Conservation (phyloP, 2,888 invertebrate species). For the Minunthozetes semirufus region DNA sequence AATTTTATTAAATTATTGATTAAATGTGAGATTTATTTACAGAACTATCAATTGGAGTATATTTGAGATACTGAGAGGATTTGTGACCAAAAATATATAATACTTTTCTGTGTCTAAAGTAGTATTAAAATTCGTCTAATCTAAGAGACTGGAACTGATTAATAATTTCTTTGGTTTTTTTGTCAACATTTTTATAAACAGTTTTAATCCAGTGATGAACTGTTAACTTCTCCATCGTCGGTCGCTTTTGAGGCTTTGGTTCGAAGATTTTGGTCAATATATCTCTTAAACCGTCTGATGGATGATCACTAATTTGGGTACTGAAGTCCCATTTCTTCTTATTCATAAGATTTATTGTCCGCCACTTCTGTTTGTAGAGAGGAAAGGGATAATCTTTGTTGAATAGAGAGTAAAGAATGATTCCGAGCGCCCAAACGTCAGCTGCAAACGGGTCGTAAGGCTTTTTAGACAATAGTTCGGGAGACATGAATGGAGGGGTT, state of each 20-base stretch:
- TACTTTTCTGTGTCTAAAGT: no score
- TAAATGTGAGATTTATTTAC: no score
- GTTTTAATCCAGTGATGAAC: no score
- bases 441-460: not conserved
- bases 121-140: no score
- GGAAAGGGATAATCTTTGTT: not conserved
- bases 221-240: no score
- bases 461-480: constrained; percentile 11
- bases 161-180: no score
- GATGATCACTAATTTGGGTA: not conserved
- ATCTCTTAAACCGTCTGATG: not conserved
- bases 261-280: not conserved
- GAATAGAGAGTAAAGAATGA: not conserved
- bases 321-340: not conserved
- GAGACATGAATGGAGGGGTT: constrained; percentile 34
- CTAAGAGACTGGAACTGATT: no score
- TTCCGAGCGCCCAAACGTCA: not conserved
- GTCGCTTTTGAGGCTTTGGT: not conserved
- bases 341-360: not conserved
- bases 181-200: no score
- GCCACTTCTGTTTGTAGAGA: not conserved
- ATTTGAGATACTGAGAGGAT: no score
- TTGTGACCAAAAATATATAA: no score
- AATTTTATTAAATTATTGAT: no score
- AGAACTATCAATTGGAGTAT: no score